Conservation (phyloP, 2,888 invertebrate genomes). For the Limnephilus lunatus region DNA sequence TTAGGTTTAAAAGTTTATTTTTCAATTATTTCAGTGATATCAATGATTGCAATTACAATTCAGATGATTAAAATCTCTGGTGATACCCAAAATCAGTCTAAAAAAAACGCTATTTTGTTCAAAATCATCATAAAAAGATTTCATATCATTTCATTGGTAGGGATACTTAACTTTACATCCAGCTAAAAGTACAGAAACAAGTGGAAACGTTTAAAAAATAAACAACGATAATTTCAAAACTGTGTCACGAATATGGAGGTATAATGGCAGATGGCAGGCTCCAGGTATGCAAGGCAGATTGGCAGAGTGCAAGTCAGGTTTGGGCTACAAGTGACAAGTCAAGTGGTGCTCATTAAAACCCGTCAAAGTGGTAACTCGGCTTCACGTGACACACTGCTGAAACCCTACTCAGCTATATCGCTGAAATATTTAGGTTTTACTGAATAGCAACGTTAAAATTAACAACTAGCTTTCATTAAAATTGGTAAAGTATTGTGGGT, state of each 20-base stretch:
- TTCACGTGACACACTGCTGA: background rate
- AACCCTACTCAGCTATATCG: background rate
- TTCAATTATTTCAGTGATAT: too few relatives aligned
- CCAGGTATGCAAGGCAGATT: background rate
- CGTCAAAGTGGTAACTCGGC: constrained; percentile 21
- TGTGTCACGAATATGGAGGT: background rate
- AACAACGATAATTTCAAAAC: background rate
- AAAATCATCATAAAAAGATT: too few relatives aligned
- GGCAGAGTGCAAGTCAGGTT: background rate
- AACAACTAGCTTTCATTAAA: too few relatives aligned
- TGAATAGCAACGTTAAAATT: background rate
- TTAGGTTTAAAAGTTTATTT: too few relatives aligned
- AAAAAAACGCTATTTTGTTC: too few relatives aligned
- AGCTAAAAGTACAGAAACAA: background rate
- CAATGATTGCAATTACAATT: too few relatives aligned
- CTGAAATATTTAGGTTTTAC: background rate
- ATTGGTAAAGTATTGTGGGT: background rate
- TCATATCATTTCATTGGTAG: too few relatives aligned
- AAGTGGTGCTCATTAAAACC: constrained; percentile 41
- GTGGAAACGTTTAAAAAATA: background rate
- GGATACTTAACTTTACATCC: too few relatives aligned
- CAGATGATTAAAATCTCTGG: too few relatives aligned
- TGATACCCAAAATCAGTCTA: too few relatives aligned
- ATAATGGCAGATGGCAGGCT: background rate
- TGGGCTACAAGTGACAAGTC: background rate